Percentiles rank a stretch among this genome's conserved stretches.
Conservation (phyloP, 2,797 vertebrate species). For the Melopsittacus undulatus region DNA sequence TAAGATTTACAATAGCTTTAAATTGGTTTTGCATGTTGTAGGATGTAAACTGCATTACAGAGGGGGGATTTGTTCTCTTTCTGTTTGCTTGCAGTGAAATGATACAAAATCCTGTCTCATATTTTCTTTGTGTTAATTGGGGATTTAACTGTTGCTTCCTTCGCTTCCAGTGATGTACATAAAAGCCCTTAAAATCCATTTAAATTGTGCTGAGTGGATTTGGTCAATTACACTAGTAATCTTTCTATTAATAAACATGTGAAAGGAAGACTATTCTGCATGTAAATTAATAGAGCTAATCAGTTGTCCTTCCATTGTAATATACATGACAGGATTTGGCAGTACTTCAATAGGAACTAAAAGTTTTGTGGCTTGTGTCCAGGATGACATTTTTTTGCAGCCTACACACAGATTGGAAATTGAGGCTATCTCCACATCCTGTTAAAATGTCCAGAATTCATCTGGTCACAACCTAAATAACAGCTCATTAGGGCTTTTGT, state of each 20-base stretch:
- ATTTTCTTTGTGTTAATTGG: conserved; percentile 61
- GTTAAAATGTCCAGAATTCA: neutral
- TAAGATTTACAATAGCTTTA: conserved; percentile 49
- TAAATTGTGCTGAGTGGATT: conserved; percentile 59
- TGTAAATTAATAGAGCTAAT: conserved; percentile 58
- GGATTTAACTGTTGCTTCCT: conserved; percentile 60
- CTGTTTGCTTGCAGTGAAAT: conserved; percentile 37
- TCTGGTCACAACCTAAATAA: neutral
- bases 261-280: conserved; percentile 30
- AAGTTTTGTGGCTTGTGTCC: neutral
- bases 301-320: neutral
- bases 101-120: conserved; percentile 51
- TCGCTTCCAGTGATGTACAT: conserved; percentile 42
- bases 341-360: neutral
- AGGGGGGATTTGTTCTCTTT: conserved; percentile 16
- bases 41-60: conserved; percentile 13
- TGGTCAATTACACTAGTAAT: conserved; percentile 55
- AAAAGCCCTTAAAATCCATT: conserved; percentile 59
- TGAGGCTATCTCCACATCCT: neutral
- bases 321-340: neutral
- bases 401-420: neutral
- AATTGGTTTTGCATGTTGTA: conserved; percentile 22
- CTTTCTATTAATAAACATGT: conserved; percentile 56
- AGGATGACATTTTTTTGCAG: conserved; percentile 5
- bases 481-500: neutral